Percentiles rank a stretch among this genome's conserved stretches.
These are phyloP conservation scores for Halcyon smyrnensis DNA, from an alignment of 2,797 vertebrate genomes.

Conservation along the genomic window DNA sequence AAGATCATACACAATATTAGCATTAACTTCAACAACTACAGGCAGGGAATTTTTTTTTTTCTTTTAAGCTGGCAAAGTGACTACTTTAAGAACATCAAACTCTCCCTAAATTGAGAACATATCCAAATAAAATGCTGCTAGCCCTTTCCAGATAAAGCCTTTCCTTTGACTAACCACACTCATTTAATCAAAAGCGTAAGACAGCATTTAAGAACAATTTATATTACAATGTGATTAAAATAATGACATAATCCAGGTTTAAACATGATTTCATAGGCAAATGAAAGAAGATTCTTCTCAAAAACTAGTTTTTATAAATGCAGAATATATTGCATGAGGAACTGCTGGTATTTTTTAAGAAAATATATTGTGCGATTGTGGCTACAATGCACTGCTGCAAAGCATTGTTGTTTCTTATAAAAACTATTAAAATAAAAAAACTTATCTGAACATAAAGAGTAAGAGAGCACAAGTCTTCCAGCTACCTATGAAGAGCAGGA, in stretches of 20 bases:
- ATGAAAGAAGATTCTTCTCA: slow-evolving; percentile 85
- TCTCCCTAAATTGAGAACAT: slow-evolving; percentile 78
- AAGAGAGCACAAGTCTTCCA: slow-evolving; percentile 73
- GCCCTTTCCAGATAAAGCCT: slow-evolving; percentile 77
- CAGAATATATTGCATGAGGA: slow-evolving; percentile 93
- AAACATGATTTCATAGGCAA: slow-evolving; percentile 83
- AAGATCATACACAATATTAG: slow-evolving; percentile 82
- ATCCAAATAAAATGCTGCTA: slow-evolving; percentile 79
- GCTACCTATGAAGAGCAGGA: slow-evolving; percentile 68
- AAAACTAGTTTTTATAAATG: slow-evolving; percentile 94
- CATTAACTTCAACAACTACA: slow-evolving; percentile 83
- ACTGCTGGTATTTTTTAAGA: slow-evolving; percentile 98
- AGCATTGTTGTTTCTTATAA: slow-evolving; percentile 81
- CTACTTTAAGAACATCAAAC: slow-evolving; percentile 78
- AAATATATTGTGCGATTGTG: slow-evolving; percentile 99
- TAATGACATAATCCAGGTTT: slow-evolving; percentile 79
- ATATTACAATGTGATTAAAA: slow-evolving; percentile 75
- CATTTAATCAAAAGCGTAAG: slow-evolving; percentile 75
- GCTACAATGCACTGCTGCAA: slow-evolving; percentile 95
- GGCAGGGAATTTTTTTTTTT: slow-evolving; percentile 63
- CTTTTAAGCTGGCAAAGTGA: slow-evolving; percentile 77
- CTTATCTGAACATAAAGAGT: slow-evolving; percentile 69
- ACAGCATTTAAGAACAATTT: slow-evolving; percentile 78
- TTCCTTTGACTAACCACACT: slow-evolving; percentile 76
- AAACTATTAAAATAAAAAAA: slow-evolving; percentile 71